Conservation (phyloP, 2,888 invertebrate genomes). For the Dinocampus coccinellae region DNA sequence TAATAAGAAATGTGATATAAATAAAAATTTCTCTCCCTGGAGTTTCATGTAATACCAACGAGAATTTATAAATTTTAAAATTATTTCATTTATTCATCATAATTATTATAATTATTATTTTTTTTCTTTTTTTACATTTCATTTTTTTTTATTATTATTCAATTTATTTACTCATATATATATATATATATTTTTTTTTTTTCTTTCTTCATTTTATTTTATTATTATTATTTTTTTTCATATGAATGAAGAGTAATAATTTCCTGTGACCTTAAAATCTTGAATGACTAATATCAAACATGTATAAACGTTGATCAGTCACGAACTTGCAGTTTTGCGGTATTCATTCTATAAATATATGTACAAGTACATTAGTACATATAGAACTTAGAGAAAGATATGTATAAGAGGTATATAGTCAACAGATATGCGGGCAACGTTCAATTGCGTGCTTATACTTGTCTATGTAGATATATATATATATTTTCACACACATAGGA, state of each 20-base stretch:
- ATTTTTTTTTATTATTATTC: no score
- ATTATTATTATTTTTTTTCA: not conserved
- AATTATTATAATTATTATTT: no score
- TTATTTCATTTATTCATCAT: no score
- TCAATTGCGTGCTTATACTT: not conserved
- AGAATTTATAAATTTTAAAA: not conserved
- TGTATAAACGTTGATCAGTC: constrained; percentile 11
- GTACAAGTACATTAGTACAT: not conserved
- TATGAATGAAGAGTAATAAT: not conserved
- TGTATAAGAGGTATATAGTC: not conserved
- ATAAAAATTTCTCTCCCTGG: no score
- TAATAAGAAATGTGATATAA: not conserved
- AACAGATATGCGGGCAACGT: not conserved
- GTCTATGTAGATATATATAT: not conserved
- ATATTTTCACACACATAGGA: not conserved
- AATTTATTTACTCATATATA: no score
- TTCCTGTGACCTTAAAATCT: not conserved
- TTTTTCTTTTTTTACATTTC: no score
- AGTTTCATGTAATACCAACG: no score
- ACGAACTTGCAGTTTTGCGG: constrained; percentile 10
- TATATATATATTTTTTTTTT: no score
- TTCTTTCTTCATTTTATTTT: no score
- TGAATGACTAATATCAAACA: not conserved
- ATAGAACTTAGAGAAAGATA: not conserved
- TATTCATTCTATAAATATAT: not conserved